These are phyloP conservation scores for Pogonomyrmex californicus DNA, from an alignment of 1,140 invertebrate species.

Conservation along the genomic window DNA sequence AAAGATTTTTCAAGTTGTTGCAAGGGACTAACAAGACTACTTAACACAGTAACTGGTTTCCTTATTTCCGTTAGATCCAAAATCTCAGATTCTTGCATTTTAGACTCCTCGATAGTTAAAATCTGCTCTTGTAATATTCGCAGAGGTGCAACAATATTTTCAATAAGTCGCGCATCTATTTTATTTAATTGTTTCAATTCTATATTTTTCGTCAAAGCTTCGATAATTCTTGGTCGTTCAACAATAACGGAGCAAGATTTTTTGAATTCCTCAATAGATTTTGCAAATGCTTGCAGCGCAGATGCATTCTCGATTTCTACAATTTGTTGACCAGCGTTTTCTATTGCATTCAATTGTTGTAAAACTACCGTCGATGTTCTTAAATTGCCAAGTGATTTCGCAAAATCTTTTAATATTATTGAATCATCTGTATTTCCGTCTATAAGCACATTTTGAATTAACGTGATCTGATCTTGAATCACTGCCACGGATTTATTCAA, in stretches of 20 bases:
- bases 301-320: slow-evolving; percentile 61
- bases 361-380: slow-evolving; percentile 62
- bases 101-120: slow-evolving; percentile 64
- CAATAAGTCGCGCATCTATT: slow-evolving; percentile 40
- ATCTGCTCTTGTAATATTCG: slow-evolving; percentile 65
- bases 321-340: slow-evolving; percentile 54
- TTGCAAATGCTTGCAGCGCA: slow-evolving; percentile 62
- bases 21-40: slow-evolving; percentile 51
- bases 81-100: slow-evolving; percentile 62
- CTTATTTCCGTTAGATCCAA: slow-evolving; percentile 44
- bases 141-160: slow-evolving; percentile 46
- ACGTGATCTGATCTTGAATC: slow-evolving; percentile 56
- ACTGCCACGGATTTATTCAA: slow-evolving; percentile 38
- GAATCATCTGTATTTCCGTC: slow-evolving; percentile 20
- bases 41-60: slow-evolving; percentile 47
- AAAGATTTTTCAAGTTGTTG: slow-evolving; percentile 68
- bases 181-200: slow-evolving; percentile 20
- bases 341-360: slow-evolving; percentile 60
- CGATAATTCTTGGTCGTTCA: slow-evolving; percentile 44
- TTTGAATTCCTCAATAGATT: slow-evolving; percentile 63
- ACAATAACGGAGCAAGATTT: slow-evolving; percentile 52
- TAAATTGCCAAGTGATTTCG: slow-evolving; percentile 59
- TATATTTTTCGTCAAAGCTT: slow-evolving; percentile 9
- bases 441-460: background rate
- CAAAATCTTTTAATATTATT: slow-evolving; percentile 22